Evolutionary conservation across 2,888 invertebrate genomes (phyloP).

Genomic region (Drosophila phalerata): DNA sequence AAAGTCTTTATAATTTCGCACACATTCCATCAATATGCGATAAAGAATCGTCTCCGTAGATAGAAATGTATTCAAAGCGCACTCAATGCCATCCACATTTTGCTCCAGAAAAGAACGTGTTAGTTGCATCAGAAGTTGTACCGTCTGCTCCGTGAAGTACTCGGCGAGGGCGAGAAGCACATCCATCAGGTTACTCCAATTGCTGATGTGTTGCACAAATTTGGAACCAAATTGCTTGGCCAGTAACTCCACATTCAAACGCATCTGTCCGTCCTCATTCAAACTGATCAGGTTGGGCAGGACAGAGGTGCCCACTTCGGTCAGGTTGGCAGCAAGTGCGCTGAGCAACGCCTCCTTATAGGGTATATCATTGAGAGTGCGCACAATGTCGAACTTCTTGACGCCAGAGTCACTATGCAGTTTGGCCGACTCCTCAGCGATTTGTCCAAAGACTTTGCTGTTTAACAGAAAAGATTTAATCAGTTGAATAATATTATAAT

Average conservation of each 20-base stretch:
- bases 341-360: conserved; percentile 55
- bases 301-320: conserved; percentile 27
- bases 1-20: conserved; percentile 69
- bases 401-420: conserved; percentile 27
- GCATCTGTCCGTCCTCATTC: conserved; percentile 26
- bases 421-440: conserved; percentile 49
- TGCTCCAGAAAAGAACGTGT: conserved; percentile 69
- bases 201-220: conserved; percentile 75
- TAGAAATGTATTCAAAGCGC: conserved; percentile 64
- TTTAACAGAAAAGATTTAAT: too few species aligned
- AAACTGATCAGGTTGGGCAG: conserved; percentile 54
- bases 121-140: conserved; percentile 68
- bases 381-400: conserved; percentile 75
- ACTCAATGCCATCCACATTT: conserved; percentile 62
- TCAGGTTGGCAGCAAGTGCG: conserved; percentile 53
- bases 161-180: conserved; percentile 63
- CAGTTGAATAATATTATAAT: too few species aligned
- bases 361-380: conserved; percentile 82
- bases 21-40: conserved; percentile 69
- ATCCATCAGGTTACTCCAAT: conserved; percentile 66
- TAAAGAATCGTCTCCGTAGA: conserved; percentile 77
- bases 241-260: conserved; percentile 49
- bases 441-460: conserved; percentile 53
- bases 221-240: conserved; percentile 57
- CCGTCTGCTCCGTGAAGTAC: conserved; percentile 61